phyloP scores from a whole-genome alignment of 1,140 invertebrate genomes.

The Drosophila dunni region DNA sequence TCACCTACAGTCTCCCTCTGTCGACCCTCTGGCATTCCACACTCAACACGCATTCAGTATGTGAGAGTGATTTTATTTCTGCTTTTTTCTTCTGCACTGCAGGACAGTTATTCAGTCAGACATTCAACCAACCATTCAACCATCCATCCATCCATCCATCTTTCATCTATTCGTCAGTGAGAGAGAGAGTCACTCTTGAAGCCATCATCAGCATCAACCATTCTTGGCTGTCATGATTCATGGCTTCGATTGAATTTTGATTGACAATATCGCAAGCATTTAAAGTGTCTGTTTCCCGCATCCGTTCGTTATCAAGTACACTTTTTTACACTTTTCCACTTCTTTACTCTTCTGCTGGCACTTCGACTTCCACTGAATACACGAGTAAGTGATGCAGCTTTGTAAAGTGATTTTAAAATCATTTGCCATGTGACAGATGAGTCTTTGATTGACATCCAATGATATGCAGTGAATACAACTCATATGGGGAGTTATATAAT shows the following conservation, averaged over 20 bases:
- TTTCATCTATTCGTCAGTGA: slow-evolving; percentile 60
- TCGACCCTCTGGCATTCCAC: slow-evolving; percentile 8
- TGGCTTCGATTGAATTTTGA: slow-evolving; percentile 84
- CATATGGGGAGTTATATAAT: background rate
- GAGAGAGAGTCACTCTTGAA: slow-evolving; percentile 59
- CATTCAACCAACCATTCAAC: background rate
- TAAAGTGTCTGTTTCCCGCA: slow-evolving; percentile 84
- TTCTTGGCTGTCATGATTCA: slow-evolving; percentile 69
- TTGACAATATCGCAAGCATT: slow-evolving; percentile 84
- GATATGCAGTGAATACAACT: slow-evolving; percentile 47
- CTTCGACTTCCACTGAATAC: slow-evolving; percentile 29
- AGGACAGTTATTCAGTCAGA: slow-evolving; percentile 8
- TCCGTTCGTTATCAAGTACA: slow-evolving; percentile 59
- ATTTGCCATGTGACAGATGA: slow-evolving; percentile 81
- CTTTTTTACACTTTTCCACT: background rate
- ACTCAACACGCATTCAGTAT: slow-evolving; percentile 66
- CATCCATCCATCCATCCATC: slow-evolving; percentile 29
- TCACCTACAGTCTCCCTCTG: slow-evolving; percentile 5
- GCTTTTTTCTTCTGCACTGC: slow-evolving; percentile 50
- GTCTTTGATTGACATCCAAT: slow-evolving; percentile 74
- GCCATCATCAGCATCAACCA: slow-evolving; percentile 72
- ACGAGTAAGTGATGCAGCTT: slow-evolving; percentile 40
- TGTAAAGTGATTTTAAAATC: slow-evolving; percentile 78
- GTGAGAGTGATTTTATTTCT: slow-evolving; percentile 70
- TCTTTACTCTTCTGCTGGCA: background rate